Evolutionary conservation across 2,797 vertebrate genomes (phyloP).

Genomic region (Anabacerthia variegaticeps): DNA sequence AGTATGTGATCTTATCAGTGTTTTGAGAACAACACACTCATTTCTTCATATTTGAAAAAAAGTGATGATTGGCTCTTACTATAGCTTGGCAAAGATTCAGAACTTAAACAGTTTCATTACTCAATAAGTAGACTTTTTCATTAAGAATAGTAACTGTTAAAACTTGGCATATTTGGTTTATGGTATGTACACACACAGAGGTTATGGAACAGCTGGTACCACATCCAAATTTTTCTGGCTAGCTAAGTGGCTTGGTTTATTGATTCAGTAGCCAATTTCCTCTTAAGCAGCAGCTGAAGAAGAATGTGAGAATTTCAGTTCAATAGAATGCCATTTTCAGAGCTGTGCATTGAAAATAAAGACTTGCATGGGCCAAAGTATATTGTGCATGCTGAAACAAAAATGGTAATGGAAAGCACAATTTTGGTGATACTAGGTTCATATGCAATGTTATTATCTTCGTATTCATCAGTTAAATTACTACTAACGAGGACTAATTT

Average conservation of each 20-base stretch:
- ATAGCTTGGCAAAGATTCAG: neutral
- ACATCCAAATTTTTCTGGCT: neutral
- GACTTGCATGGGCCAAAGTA: neutral
- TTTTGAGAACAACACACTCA: neutral
- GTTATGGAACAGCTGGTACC: neutral
- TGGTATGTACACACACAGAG: neutral
- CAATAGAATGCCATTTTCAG: neutral
- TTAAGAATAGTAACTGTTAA: neutral
- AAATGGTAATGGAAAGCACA: neutral
- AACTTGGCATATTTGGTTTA: neutral
- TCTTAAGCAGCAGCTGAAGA: neutral
- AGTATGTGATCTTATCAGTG: rapidly evolving
- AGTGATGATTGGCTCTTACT: neutral
- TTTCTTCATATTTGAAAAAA: neutral
- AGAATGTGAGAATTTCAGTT: neutral
- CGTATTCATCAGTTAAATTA: neutral
- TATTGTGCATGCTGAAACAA: neutral
- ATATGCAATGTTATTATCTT: neutral
- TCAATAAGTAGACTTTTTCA: neutral
- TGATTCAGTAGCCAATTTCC: neutral
- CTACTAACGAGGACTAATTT: neutral
- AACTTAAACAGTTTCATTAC: neutral
- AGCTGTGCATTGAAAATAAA: neutral
- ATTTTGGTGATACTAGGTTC: neutral
- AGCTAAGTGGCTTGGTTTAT: neutral